Percentiles rank a stretch among this genome's conserved stretches.
Evolutionary conservation across 1,140 invertebrate species (phyloP).

Genomic region (Aphis gossypii): DNA sequence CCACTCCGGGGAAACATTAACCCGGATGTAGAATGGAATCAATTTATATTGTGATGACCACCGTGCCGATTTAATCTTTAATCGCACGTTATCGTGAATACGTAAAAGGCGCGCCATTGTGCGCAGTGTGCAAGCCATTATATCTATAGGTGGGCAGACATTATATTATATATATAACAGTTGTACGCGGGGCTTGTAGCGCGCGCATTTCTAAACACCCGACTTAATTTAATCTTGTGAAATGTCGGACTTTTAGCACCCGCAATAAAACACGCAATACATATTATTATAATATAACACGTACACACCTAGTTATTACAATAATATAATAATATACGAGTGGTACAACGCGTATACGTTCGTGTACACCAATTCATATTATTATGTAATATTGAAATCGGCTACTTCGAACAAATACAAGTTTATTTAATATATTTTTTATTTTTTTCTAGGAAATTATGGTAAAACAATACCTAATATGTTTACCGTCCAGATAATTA

Average conservation of each 20-base stretch:
- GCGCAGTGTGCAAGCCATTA: not conserved
- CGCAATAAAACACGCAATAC: not conserved
- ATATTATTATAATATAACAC: not conserved
- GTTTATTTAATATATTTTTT: too few species aligned
- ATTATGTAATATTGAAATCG: too few species aligned
- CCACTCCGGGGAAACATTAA: conserved; percentile 46
- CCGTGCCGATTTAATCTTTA: conserved; percentile 43
- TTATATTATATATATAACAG: not conserved
- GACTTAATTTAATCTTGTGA: conserved; percentile 28
- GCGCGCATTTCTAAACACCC: not conserved
- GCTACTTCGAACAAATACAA: too few species aligned
- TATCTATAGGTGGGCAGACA: too few species aligned
- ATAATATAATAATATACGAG: not conserved
- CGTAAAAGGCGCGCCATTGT: not conserved
- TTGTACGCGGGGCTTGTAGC: not conserved
- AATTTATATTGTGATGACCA: conserved; percentile 45
- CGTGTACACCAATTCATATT: too few species aligned
- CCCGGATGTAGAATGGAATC: conserved; percentile 30
- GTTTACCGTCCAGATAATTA: too few species aligned
- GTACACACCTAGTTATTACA: not conserved
- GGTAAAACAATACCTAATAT: too few species aligned
- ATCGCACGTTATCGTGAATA: conserved; percentile 44
- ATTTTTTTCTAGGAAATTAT: too few species aligned
- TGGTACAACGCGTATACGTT: too few species aligned
- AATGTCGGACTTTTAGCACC: not conserved